These are phyloP conservation scores for Chrysopa pallens DNA, from an alignment of 1,140 invertebrate genomes.

Conservation along the genomic window DNA sequence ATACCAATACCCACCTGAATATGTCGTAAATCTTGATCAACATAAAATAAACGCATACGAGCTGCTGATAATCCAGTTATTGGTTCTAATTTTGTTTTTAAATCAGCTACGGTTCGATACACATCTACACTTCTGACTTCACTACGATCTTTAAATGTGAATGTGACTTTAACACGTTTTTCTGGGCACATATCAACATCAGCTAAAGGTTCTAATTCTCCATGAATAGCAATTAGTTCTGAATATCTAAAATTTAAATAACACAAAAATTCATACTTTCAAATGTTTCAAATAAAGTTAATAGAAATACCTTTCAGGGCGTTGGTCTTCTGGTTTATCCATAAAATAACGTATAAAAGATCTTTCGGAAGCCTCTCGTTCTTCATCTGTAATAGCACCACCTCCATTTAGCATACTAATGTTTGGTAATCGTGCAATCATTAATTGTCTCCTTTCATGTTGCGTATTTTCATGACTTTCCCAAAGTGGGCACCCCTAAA, in stretches of 20 bases:
- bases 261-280: constrained; percentile 1
- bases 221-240: constrained; percentile 63
- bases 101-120: constrained; percentile 55
- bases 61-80: constrained; percentile 59
- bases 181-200: constrained; percentile 71
- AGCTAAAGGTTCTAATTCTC: constrained; percentile 70
- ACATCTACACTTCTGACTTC: constrained; percentile 58
- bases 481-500: constrained; percentile 42
- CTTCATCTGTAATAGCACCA: constrained; percentile 60
- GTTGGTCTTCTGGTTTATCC: constrained; percentile 63
- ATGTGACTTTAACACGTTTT: constrained; percentile 66
- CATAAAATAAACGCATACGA: constrained; percentile 73
- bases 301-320: constrained; percentile 44
- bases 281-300: background rate
- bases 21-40: constrained; percentile 53
- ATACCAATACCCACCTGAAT: constrained; percentile 19
- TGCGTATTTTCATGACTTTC: constrained; percentile 65
- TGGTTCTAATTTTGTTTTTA: constrained; percentile 61
- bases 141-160: constrained; percentile 57
- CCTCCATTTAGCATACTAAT: constrained; percentile 75
- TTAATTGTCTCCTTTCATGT: constrained; percentile 65
- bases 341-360: constrained; percentile 85
- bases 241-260: constrained; percentile 42
- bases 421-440: constrained; percentile 74
- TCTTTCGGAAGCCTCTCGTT: constrained; percentile 80